phyloP scores from a whole-genome alignment of 2,113 vertebrate genomes.

The Salvelinus alpinus region DNA sequence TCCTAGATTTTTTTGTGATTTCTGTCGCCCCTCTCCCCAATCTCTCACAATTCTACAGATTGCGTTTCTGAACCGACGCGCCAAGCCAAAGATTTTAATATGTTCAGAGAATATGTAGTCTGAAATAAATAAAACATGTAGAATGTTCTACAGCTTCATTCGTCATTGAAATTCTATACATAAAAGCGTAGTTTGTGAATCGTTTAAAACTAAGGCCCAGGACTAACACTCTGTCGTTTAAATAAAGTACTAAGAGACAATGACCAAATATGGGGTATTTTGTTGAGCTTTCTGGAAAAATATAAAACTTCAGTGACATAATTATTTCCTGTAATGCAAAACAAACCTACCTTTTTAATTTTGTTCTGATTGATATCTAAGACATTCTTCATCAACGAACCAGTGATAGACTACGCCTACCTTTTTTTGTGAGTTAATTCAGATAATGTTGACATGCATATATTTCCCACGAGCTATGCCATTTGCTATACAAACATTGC shows the following conservation, averaged over 20 bases:
- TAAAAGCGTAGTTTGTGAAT: not conserved
- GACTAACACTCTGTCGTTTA: not conserved
- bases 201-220: not conserved
- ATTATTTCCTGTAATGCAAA: too few relatives aligned
- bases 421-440: too few relatives aligned
- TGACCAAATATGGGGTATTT: not conserved
- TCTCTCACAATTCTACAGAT: slow-evolving; percentile 73
- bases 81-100: slow-evolving; percentile 99
- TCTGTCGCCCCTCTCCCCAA: slow-evolving; percentile 40
- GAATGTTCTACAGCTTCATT: slow-evolving; percentile 54
- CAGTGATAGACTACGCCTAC: too few relatives aligned
- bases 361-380: too few relatives aligned
- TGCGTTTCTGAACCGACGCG: slow-evolving; percentile 84
- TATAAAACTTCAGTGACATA: too few relatives aligned
- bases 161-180: not conserved
- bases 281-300: not conserved
- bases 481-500: not conserved
- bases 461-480: not conserved
- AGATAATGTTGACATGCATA: not conserved
- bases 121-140: slow-evolving; percentile 87
- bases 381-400: too few relatives aligned
- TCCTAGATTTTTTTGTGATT: slow-evolving; percentile 68
- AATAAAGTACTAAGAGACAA: not conserved
- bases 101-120: slow-evolving; percentile 94
- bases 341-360: too few relatives aligned